Evolutionary conservation across 2,888 invertebrate genomes (phyloP), one percentile per base, ranked within the genome.

Genomic region (Muscina levida): DNA sequence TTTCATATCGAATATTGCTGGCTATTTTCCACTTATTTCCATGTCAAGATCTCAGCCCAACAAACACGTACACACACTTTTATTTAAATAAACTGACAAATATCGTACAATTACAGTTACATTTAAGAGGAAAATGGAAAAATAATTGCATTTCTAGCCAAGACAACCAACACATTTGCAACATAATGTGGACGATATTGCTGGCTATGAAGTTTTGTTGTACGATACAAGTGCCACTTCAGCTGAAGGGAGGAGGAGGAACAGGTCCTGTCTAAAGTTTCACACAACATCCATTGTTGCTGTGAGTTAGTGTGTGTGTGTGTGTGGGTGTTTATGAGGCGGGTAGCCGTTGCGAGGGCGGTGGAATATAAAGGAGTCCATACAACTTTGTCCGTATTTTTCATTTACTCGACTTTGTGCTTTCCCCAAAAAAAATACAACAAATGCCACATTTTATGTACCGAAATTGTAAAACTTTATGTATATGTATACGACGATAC

Each of bases 391-490:
- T 62, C 62, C 19, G 39, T 62, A 62, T 62, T 62, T 62, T 62
- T 42, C 62, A 62, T 62, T 39, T 62, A 62, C 62, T 62, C 62
- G 39, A 19, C 46, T 53, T 42, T 62, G 39, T 42, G 1, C 42
- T 39, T 11, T 42, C 11, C 39, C 22, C 11, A 62, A 44, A 11
- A 37, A 37, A 15, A 15, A 31, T 37, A n/a, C n/a, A n/a, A n/a
- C n/a, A n/a, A n/a, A n/a, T n/a, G n/a, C n/a, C 19, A 62, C 39
- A 62, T 62, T 42, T 62, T 62, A 62, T 62, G 37, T 62, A 62
- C 13, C 37, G 62, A 19, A 22, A 19, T 42, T 42, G 37, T 62
- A 62, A 17, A 62, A 37, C 62, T 37, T 62, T 62, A 62, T 62
- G 19, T 59, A 53, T 13, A 53, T 10, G 2, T n/a, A 44, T 44